Evolutionary conservation across 2,113 vertebrate genomes (phyloP).

Genomic region (Pionites leucogaster): DNA sequence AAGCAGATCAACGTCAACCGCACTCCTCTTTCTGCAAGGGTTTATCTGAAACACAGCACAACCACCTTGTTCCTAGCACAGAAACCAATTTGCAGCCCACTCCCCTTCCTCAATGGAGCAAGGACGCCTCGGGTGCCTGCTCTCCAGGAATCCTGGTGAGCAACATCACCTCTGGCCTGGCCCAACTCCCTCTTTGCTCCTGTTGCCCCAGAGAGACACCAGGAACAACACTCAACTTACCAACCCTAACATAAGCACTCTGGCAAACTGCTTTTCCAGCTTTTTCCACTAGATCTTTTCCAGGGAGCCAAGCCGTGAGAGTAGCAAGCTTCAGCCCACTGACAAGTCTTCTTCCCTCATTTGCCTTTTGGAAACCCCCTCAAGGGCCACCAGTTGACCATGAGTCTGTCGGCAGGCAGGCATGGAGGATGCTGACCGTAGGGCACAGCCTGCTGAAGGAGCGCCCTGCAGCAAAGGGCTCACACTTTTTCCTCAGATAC

Average conservation of each 20-base stretch:
- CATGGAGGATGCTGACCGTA: accelerated
- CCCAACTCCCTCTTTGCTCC: neutral
- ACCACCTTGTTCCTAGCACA: neutral
- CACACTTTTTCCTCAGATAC: accelerated
- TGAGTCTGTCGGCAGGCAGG: neutral
- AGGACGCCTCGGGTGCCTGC: neutral
- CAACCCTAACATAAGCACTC: neutral
- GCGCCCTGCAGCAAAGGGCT: accelerated
- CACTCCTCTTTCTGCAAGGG: neutral
- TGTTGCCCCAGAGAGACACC: neutral
- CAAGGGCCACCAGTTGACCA: neutral
- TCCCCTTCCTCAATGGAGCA: neutral
- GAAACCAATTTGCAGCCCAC: neutral
- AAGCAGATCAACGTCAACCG: neutral
- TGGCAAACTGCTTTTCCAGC: neutral
- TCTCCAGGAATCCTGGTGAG: neutral
- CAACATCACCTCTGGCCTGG: neutral
- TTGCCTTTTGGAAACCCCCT: neutral
- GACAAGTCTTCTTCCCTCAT: neutral
- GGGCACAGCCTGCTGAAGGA: accelerated
- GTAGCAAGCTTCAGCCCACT: neutral
- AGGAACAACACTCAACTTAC: neutral
- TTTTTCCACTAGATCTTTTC: neutral
- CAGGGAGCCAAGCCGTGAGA: neutral
- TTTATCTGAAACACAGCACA: neutral